These are phyloP conservation scores for Cassiopea xamachana DNA, from an alignment of 30 jellyfish, hydroid and myxozoan species.

Conservation along the genomic window DNA sequence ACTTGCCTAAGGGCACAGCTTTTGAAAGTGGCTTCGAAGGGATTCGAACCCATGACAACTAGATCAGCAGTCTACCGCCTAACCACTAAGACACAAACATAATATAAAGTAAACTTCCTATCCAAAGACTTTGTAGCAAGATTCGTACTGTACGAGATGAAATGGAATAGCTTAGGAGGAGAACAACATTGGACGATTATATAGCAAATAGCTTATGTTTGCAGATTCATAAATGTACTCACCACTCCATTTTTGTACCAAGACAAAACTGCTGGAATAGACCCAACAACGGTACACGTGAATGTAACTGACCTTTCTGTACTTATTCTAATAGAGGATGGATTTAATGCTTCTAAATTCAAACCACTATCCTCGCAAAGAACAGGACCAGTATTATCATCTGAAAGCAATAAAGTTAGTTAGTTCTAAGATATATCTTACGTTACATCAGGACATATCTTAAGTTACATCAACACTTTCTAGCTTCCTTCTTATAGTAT, in stretches of 20 bases:
- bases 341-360: constrained; percentile 76
- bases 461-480: not conserved
- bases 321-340: constrained; percentile 60
- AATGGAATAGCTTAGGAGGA: not conserved
- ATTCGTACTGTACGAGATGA: no score
- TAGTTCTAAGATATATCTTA: not conserved
- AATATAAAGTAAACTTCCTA: no score
- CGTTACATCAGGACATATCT: not conserved
- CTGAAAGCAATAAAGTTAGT: constrained; percentile 29
- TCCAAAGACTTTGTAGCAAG: no score
- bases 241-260: constrained; percentile 88
- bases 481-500: no score
- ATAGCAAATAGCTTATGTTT: not conserved
- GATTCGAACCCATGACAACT: no score
- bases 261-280: constrained; percentile 65
- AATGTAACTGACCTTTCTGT: constrained; percentile 60
- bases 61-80: no score
- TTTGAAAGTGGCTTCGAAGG: no score
- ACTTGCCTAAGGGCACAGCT: no score
- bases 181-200: not conserved
- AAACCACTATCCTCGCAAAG: constrained; percentile 86
- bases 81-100: no score
- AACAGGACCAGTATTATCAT: constrained; percentile 96
- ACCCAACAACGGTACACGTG: constrained; percentile 83
- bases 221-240: not conserved